Conservation (phyloP, 2,797 vertebrate species). For the Echeneis naucrates region DNA sequence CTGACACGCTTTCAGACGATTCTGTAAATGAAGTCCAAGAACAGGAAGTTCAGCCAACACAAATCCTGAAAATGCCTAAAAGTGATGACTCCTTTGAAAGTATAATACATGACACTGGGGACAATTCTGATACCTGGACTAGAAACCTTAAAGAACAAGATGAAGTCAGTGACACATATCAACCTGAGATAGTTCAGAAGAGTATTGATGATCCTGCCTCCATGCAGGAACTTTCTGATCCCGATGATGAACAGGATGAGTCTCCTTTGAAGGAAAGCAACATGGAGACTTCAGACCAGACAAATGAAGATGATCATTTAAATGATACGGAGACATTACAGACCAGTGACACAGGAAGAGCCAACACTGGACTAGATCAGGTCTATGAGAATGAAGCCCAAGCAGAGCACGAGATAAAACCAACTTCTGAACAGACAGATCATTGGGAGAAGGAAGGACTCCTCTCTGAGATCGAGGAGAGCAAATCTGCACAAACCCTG, state of each 20-base stretch:
- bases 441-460: background rate
- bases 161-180: background rate
- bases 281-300: background rate
- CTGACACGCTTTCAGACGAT: too few species aligned
- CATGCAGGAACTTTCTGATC: slow-evolving; percentile 1
- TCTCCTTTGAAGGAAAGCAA: background rate
- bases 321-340: slow-evolving; percentile 5
- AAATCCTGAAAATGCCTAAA: too few species aligned
- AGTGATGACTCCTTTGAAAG: too few species aligned
- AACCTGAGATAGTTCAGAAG: background rate
- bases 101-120: too few species aligned
- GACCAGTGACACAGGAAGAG: background rate
- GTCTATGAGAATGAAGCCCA: background rate
- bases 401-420: slow-evolving; percentile 7
- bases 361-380: background rate
- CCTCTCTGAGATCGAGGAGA: background rate
- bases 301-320: background rate
- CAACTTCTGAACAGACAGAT: background rate
- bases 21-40: too few species aligned
- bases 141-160: too few species aligned
- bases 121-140: too few species aligned
- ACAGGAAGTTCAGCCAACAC: too few species aligned
- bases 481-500: too few species aligned
- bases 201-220: background rate
- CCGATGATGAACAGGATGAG: background rate